Evolutionary conservation across 2,888 invertebrate species (phyloP), one percentile per base, ranked within the genome.

Genomic region (Embidobia sp.): DNA sequence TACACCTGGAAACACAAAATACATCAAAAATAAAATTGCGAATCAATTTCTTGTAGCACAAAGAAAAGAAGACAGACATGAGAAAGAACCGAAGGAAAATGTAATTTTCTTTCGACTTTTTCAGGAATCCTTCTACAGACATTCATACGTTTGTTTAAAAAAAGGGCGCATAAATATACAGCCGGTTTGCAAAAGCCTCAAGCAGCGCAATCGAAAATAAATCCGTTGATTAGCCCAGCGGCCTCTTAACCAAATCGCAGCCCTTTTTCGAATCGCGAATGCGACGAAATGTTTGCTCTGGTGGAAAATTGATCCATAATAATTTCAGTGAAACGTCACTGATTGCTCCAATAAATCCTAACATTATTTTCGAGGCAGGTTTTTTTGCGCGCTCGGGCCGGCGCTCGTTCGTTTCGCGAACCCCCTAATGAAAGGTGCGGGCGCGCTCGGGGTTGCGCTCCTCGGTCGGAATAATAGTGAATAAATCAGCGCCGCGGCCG

Each of bases 401-500:
- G 16, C 27, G 29, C 18, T 22, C 11, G n/a, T 63, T 49, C 49
- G 16, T 64, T 64, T 19, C 42, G 35, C 33, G 31, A 66, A 27
- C 37, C 33, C n/a, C 48, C 22, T 67, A 57, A 49, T 67, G 67
- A 67, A 67, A 48, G 57, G 49, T 57, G 57, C 67, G 27, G 11
- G 31, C 33, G 40, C 37, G 35, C 35, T 42, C 40, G 42, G 37
- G 55, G 31, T 15, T 10, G 42, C 27, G 15, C 46, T 44, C 40
- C 15, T 27, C 37, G 64, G 13, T 18, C 15, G 57, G 70, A 57
- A 51, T 67, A 73, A 61, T 59, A 33, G 80, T 69, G 76, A 49
- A 76, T 77, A 75, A 78, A 69, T 75, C 75, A 75, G 49, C 40
- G 61, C 63, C 16, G 53, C 26, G 74, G 64, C 72, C 42, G 29